Base-by-base conservation (phyloP, 2,797 vertebrate species). In the Petrocephalus schoutedeni region DNA sequence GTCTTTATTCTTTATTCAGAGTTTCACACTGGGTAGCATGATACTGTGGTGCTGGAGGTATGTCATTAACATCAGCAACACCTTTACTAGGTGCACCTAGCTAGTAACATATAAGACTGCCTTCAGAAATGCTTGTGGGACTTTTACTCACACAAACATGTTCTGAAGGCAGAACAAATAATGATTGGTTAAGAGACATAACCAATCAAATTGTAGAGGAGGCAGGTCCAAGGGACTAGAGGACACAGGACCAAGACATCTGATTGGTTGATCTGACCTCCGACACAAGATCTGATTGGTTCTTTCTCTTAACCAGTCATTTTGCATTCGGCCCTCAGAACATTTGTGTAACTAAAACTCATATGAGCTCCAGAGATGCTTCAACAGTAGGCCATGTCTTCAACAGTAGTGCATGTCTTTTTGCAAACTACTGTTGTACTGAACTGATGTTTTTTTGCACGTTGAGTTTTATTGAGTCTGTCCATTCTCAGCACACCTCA, bases 371-470 rank as follows among this genome's bases (percentile, higher is more conserved):
- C 64, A 36, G 28, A 36, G 3, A 1, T 36, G 12, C 64, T 16
- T 36, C 28, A 71, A 2, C 6, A 28, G 12, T 14, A 16, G 28
- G 12, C 12, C 14, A n/a, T n/a, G n/a, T n/a, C n/a, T n/a, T n/a
- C n/a, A n/a, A n/a, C n/a, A n/a, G 19, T 0, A 49, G 16, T 49
- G 41, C 74, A 19, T 19, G 19, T 49, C 16, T 77, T 49, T 77
- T 49, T n/a, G 41, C 36, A 49, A 7, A n/a, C 74, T 49, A 80
- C 74, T 45, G 71, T 45, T 74, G 28, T 41, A 19, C 32, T n/a
- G 71, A 12, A n/a, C 71, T 45, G 71, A 19, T 77, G 41, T n/a
- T 80, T 80, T 80, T 80, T n/a, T 80, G 74, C 74, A 80, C 41
- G 9, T 80, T 71, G 12, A 2, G 28, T 16, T n/a, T 77, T 49